phyloP scores from a whole-genome alignment of 2,113 vertebrate genomes.

The Onychostruthus taczanowskii region DNA sequence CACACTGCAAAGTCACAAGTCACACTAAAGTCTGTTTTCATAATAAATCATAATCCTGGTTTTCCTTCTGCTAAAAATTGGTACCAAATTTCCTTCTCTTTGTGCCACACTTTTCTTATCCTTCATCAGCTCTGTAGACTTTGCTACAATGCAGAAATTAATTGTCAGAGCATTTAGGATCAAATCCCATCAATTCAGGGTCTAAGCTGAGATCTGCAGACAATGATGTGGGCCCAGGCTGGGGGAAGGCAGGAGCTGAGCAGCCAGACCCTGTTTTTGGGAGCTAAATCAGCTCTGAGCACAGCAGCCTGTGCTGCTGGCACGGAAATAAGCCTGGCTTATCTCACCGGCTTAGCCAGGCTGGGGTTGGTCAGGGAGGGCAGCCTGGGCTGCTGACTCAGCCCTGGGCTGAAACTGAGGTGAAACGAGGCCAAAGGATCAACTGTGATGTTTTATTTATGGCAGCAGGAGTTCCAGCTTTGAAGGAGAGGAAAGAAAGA shows the following conservation, averaged over 20 bases:
- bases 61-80: background rate
- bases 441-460: background rate
- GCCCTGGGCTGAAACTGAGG: background rate
- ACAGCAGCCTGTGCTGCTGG: background rate
- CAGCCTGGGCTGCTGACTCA: background rate
- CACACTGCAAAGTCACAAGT: background rate
- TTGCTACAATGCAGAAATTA: background rate
- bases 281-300: background rate
- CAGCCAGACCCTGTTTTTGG: background rate
- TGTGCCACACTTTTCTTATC: background rate
- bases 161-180: background rate
- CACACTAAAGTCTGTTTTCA: background rate
- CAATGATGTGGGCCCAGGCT: too few species aligned
- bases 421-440: background rate
- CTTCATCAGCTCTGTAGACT: background rate
- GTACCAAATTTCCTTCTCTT: background rate
- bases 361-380: background rate
- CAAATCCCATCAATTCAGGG: background rate
- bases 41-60: background rate
- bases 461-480: background rate
- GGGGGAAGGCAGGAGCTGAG: too few species aligned
- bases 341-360: background rate
- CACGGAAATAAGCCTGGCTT: background rate
- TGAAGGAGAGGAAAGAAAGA: background rate
- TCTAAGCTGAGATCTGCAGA: too few species aligned